Base-by-base conservation (phyloP, 2,888 invertebrate species). In the Achlya flavicornis region DNA sequence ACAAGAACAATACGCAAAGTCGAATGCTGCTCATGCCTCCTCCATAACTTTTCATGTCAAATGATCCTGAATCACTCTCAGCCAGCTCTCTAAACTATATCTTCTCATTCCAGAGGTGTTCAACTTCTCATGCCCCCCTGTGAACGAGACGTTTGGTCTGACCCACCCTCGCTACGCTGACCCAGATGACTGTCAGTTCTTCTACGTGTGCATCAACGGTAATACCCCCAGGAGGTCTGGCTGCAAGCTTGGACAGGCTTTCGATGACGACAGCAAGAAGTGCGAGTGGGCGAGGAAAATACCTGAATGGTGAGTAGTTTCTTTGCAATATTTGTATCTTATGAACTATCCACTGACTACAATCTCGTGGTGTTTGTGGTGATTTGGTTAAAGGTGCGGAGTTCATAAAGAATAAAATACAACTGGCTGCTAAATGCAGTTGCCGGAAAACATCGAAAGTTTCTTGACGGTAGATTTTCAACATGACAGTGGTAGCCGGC, bases 151-250 rank as follows among this genome's bases (percentile, higher is more conserved):
- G 0, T 94, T 95, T 57, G 97, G 95, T 0, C 94, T 95, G 35
- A 96, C 97, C 0, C 98, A 98, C 90, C 98, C 98, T 0, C 95
- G 98, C 0, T 98, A 97, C 84, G 95, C 98, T 0, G 98, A 98
- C 87, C 96, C 97, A 14, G 97, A 97, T 19, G 98, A 98, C 85
- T 98, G 98, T 77, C 98, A 98, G 90, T 98, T 95, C 94, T 98
- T 98, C 94, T 98, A 97, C 88, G 98, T 98, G 11, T 98, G 98
- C 87, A 97, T 98, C 75, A 98, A 98, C 80, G 98, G 98, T 0
- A 96, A 97, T 73, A 95, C 96, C 0, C 98, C 98, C 0, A 94
- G 98, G 26, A 95, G 98, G 66, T 97, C 96, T 73, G 98, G 98
- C 19, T 98, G 98, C 91, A 97, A 96, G 87, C 94, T 97, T 35